A percentile compares a stretch with the other conserved stretches of the same genome.
Conservation (phyloP, 2,797 vertebrate species). For the Halcyon leucocephala region DNA sequence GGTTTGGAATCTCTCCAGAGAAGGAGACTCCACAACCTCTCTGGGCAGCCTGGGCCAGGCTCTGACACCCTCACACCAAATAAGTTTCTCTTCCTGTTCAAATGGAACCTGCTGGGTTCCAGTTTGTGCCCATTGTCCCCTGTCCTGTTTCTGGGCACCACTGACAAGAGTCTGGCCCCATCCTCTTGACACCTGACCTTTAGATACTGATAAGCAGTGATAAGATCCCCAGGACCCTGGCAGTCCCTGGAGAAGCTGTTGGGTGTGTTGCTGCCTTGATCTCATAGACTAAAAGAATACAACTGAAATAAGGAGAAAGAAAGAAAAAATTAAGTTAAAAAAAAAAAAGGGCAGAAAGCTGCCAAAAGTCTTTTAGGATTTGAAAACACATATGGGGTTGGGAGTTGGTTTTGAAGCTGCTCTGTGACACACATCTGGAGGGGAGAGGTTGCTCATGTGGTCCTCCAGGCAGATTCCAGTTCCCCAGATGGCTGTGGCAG, state of each 20-base stretch:
- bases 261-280: not conserved
- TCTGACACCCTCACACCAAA: not conserved
- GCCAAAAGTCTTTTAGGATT: not conserved
- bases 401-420: not conserved
- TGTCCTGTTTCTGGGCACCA: not conserved
- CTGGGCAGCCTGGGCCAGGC: not conserved
- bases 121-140: not conserved
- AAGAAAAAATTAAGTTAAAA: too few relatives aligned
- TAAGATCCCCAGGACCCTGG: not conserved
- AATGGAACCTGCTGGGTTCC: not conserved
- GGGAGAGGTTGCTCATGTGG: not conserved
- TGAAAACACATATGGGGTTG: rapidly evolving
- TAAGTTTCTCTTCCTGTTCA: not conserved
- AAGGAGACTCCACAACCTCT: not conserved
- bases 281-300: not conserved
- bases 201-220: too few relatives aligned
- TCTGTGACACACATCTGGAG: not conserved
- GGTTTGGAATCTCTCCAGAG: not conserved
- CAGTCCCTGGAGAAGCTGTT: not conserved
- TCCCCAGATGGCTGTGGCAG: not conserved
- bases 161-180: not conserved
- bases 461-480: not conserved
- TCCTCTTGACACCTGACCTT: not conserved
- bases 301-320: not conserved
- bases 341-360: not conserved